Conservation (phyloP, 2,113 vertebrate species). For the Ondatra zibethicus region DNA sequence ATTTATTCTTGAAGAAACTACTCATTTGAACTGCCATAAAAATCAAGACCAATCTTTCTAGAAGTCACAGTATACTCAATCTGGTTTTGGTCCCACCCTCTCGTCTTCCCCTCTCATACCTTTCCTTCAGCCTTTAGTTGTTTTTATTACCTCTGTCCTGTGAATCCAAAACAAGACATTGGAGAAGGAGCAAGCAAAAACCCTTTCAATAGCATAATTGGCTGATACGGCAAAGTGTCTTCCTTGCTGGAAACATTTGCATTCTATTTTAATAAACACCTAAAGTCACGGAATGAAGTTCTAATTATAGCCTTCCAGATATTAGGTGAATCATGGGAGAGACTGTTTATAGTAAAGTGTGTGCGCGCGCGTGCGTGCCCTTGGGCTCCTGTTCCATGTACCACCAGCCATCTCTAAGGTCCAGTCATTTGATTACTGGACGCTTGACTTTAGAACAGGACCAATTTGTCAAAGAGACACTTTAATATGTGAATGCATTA, state of each 20-base stretch:
- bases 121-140: background rate
- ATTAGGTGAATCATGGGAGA: background rate
- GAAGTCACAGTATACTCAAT: background rate
- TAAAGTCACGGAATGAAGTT: background rate
- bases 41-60: background rate
- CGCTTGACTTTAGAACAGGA: background rate
- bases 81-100: background rate
- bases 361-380: background rate
- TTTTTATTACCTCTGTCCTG: background rate
- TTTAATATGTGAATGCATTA: background rate
- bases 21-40: background rate
- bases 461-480: background rate
- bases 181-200: slow-evolving; percentile 10
- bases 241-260: background rate
- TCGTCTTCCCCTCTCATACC: background rate
- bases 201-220: background rate
- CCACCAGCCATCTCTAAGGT: background rate
- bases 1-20: background rate
- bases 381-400: background rate
- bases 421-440: background rate
- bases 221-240: background rate
- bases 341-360: background rate
- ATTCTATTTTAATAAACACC: slow-evolving; percentile 21
- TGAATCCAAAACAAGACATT: background rate
- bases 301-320: background rate